Evolutionary conservation across 2,113 vertebrate species (phyloP), one percentile per base, ranked within the genome.

Genomic region (Macaca nemestrina): DNA sequence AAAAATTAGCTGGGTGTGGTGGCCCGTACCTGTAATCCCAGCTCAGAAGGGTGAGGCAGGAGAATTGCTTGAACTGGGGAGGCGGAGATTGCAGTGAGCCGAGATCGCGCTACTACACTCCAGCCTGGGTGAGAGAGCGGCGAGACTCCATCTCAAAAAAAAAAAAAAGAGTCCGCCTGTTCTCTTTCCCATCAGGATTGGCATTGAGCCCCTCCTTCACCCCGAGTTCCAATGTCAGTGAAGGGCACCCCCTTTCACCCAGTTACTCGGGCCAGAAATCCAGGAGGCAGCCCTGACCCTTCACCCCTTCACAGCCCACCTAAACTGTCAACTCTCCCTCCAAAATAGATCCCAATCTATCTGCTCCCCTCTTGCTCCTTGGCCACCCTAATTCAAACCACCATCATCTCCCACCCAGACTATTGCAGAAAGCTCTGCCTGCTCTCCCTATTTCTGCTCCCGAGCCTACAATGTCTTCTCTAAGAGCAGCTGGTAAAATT

Each of bases 181-280:
- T 20, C 6, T 30, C 55, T 35, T 30, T 92, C 10, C 2, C 18
- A 7, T 6, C 23, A 67, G 25, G n/a, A 75, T 57, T 59, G 75
- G 45, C 45, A 50, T 1, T 14, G 11, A 81, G 50, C 14, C 23
- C 1, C 9, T 12, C 52, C 23, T 48, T 40, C 17, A 22, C 35
- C 88, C 25, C 0, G 2, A 8, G 10, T 38, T 50, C n/a, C 48
- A 27, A 6, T 5, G 7, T 20, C 16, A 25, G 16, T 45, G 5
- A 73, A 79, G 4, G 25, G 32, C 2, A 23, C 9, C 40, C 16
- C 18, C 25, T 30, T 64, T 35, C 73, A 6, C 20, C 67, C 3
- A 1, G 25, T 6, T 2, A 3, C 35, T 85, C 50, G 35, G 91
- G 38, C 30, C 30, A 64, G 40, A 23, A 76, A 57, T 7, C 67